Evolutionary conservation across 2,888 invertebrate species (phyloP), one percentile per base, ranked within the genome.

Genomic region (Eupsilia transversa): DNA sequence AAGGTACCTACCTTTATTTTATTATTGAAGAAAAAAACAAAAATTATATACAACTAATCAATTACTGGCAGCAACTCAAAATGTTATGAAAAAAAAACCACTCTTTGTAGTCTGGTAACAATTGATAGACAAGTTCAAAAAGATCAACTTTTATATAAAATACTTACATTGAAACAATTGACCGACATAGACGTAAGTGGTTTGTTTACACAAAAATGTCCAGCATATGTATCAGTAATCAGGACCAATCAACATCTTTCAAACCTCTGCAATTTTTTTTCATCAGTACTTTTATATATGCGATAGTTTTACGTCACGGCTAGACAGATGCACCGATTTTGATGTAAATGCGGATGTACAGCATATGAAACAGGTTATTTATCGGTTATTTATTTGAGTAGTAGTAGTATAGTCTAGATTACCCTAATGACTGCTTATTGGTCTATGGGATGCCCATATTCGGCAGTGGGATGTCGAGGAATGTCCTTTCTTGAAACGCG

Each of bases 121-220:
- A 71, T 56, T 54, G n/a, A 23, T 43, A 12, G 27, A 65, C n/a
- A 60, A 30, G 59, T 43, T 57, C 61, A 57, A 14, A 41, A n/a
- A 30, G 46, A 61, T 49, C 60, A 75, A 69, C 33, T 65, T 35
- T 54, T 54, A 20, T 66, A 46, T 33, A 81, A 57, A 38, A 63
- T 61, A 43, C n/a, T 54, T 56, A 43, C n/a, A 57, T 56, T 74
- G 56, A 23, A 35, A 57, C 72, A 72, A 72, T 72, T 67, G 41
- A 54, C 35, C 27, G 17, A 27, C 3, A 5, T 46, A 38, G 33
- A 17, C 14, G 1, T 49, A 65, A 66, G 27, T 61, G 27, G 27
- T 79, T 61, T 66, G 57, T 78, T 64, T 56, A 57, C 20, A 6
- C 14, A 33, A 46, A 38, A 14, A 69, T 14, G 14, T 20, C n/a